Conservation (phyloP, 2,888 invertebrate genomes). For the Chymomyza procnemis region DNA sequence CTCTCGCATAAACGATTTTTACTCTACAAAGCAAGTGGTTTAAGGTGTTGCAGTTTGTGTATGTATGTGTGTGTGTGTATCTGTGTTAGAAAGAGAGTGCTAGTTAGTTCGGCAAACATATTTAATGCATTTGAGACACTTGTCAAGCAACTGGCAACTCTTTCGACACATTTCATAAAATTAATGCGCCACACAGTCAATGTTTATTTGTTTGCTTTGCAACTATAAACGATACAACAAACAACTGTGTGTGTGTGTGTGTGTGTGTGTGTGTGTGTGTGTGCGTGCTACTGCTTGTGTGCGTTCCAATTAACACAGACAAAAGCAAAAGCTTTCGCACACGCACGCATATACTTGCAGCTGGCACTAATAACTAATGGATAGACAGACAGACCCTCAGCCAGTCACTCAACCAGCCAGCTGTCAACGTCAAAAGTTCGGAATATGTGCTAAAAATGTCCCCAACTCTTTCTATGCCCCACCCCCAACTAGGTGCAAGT, state of each 20-base stretch:
- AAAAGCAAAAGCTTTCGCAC: constrained; percentile 5
- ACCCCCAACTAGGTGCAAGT: constrained; percentile 55
- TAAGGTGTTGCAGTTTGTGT: neutral
- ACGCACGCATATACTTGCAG: constrained; percentile 9
- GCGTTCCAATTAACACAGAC: constrained; percentile 62
- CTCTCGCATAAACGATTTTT: neutral
- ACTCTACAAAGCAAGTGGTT: neutral
- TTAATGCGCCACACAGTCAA: constrained; percentile 32
- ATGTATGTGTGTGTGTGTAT: neutral
- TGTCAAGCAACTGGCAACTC: constrained; percentile 6
- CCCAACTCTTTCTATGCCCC: neutral
- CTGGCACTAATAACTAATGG: constrained; percentile 37
- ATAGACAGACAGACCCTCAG: constrained; percentile 11
- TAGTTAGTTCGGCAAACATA: neutral
- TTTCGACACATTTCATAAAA: constrained; percentile 50
- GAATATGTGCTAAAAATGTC: constrained; percentile 41
- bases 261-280: constrained; percentile 4
- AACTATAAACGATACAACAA: constrained; percentile 45
- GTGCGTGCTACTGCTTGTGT: constrained; percentile 31
- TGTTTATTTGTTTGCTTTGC: constrained; percentile 48
- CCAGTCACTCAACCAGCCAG: constrained; percentile 37
- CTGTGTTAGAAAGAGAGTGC: neutral
- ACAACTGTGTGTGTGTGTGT: neutral
- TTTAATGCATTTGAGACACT: neutral
- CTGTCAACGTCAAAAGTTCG: constrained; percentile 64